Conservation (phyloP, 2,113 vertebrate genomes). For the Desmodus rotundus region DNA sequence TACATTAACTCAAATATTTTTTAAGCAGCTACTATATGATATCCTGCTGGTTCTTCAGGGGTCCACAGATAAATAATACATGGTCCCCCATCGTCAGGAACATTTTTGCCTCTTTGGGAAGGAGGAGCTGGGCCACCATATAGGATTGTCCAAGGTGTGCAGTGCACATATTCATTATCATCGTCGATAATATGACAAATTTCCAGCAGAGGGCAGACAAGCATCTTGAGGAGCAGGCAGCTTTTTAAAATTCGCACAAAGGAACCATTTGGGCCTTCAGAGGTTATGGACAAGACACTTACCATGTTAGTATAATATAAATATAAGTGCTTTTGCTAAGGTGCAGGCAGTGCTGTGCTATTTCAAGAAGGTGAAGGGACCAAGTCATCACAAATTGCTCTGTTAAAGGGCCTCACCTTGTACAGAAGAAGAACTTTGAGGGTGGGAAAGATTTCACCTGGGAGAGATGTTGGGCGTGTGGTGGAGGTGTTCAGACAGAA, state of each 20-base stretch:
- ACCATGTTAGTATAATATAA: constrained; percentile 19
- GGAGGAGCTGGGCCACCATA: not conserved
- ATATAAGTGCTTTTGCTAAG: constrained; percentile 17
- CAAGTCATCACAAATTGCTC: not conserved
- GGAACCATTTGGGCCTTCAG: constrained; percentile 8
- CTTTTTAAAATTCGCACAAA: constrained; percentile 38
- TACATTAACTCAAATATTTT: not conserved
- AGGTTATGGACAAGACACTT: not conserved
- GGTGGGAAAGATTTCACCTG: not conserved
- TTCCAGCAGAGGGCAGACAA: constrained; percentile 48
- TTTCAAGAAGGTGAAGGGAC: not conserved
- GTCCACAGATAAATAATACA: not conserved
- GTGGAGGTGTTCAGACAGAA: not conserved
- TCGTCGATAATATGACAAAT: constrained; percentile 12
- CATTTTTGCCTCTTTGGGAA: not conserved
- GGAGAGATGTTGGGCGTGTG: not conserved
- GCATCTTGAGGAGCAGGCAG: constrained; percentile 28
- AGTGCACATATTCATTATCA: not conserved
- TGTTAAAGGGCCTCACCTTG: not conserved
- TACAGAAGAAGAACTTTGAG: not conserved
- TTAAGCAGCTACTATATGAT: not conserved
- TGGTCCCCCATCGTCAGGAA: not conserved
- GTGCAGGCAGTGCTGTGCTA: not conserved
- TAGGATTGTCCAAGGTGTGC: not conserved
- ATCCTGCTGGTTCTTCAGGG: not conserved